Evolutionary conservation across 2,797 vertebrate species (phyloP), one percentile per base, ranked within the genome.

Genomic region (Meriones psammophilus): DNA sequence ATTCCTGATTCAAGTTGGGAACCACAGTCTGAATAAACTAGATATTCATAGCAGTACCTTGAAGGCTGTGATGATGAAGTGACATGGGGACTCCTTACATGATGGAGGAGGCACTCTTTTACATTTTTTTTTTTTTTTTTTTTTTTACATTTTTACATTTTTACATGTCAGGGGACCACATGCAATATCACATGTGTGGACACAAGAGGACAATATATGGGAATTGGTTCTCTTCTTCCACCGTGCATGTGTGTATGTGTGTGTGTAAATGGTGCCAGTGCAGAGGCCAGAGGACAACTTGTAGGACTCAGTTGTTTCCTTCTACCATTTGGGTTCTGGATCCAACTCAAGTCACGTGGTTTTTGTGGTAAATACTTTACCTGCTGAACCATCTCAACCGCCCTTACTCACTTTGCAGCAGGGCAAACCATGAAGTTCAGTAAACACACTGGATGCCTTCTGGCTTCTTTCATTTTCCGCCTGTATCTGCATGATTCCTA

Each of bases 31-130:
- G 20, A 84, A 77, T 54, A 89, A 92, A 42, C 0, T 50, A 39
- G 79, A 96, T 15, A 88, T 83, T 92, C 88, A 77, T 92, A 92
- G n/a, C 66, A 78, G 84, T n/a, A 54, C 91, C 66, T 94, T 68
- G 26, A 77, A 93, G 90, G 74, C 8, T 50, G 9, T 33, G 54
- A 17, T 84, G 90, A 96, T 93, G 81, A 86, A 87, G 90, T 94
- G 84, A 80, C 74, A 64, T 15, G 54, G 46, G 46, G 78, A 92
- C 71, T 74, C 60, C 69, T 84, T 90, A 18, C 4, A n/a, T 30
- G n/a, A 33, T 8, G 4, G n/a, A n/a, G 0, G n/a, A 87, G 83
- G 15, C 14, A 8, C 30, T n/a, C 18, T 88, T 88, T 13, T 58
- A 12, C 14, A 13, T 28, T 39, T 62, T 76, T 28, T 69, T 17